A percentile compares a stretch with the other conserved stretches of the same genome.
Evolutionary conservation across 2,797 vertebrate genomes (phyloP).

Genomic region (Anableps anableps): DNA sequence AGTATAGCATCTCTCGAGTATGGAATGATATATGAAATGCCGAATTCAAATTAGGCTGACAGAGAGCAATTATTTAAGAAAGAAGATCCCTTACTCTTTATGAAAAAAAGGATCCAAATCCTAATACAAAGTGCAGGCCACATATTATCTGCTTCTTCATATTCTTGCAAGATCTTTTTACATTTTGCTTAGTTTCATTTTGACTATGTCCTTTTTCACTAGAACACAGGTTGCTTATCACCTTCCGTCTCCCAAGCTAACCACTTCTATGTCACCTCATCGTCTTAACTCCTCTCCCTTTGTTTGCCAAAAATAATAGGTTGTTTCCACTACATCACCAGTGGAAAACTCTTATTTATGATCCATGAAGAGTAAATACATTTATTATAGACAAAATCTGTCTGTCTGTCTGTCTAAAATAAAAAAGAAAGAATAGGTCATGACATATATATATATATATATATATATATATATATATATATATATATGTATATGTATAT

Average conservation of each 20-base stretch:
- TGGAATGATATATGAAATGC: conserved; percentile 79
- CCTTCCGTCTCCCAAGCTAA: conserved; percentile 13
- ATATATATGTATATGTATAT: no score
- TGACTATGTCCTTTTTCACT: conserved; percentile 32
- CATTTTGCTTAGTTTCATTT: conserved; percentile 18
- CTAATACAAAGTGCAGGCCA: conserved; percentile 33
- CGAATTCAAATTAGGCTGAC: conserved; percentile 79
- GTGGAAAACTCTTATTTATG: conserved; percentile 58
- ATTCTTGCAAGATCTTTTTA: conserved; percentile 30
- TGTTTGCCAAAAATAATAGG: conserved; percentile 39
- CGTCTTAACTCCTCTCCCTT: conserved; percentile 19
- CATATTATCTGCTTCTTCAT: conserved; percentile 46
- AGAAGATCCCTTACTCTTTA: conserved; percentile 61
- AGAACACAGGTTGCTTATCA: conserved; percentile 36
- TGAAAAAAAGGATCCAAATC: conserved; percentile 53
- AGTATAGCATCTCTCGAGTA: conserved; percentile 67
- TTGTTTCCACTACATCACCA: conserved; percentile 48
- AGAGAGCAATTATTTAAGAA: conserved; percentile 74
- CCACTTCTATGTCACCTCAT: conserved; percentile 2
- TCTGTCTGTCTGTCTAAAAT: no score
- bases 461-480: no score
- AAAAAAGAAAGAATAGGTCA: no score
- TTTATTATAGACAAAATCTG: background rate
- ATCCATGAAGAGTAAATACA: conserved; percentile 22
- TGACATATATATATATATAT: no score